Conservation (phyloP, 37 sponge, comb jelly and placozoan genomes). For the Halichondria panicea region DNA sequence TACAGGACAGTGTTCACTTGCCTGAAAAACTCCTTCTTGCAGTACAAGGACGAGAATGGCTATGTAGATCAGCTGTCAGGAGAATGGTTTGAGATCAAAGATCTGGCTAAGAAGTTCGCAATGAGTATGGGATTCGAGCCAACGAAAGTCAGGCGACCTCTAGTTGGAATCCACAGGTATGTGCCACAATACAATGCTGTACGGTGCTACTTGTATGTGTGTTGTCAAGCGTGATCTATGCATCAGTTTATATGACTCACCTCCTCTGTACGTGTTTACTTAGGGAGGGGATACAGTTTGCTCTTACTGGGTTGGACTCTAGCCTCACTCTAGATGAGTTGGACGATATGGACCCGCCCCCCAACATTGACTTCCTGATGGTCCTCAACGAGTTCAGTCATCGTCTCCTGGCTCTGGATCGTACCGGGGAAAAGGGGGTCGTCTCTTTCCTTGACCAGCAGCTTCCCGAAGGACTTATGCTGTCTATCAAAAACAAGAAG, state of each 20-base stretch:
- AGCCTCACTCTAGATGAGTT: not conserved
- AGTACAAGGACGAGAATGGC: conserved; percentile 36
- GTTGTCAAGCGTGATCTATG: not conserved
- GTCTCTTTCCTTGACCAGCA: conserved; percentile 28
- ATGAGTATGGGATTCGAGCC: conserved; percentile 77
- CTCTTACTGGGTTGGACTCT: conserved; percentile 13
- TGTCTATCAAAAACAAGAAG: conserved; percentile 1
- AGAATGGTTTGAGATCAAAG: conserved; percentile 65
- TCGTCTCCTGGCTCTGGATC: conserved; percentile 86
- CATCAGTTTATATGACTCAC: not conserved
- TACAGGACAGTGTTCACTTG: conserved; percentile 43
- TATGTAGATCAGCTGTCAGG: conserved; percentile 21
- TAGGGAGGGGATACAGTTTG: conserved; percentile 77
- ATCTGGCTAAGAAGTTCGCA: conserved; percentile 47
- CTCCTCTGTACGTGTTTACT: not conserved
- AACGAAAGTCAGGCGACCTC: conserved; percentile 59
- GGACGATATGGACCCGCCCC: conserved; percentile 18
- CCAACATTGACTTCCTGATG: conserved; percentile 82
- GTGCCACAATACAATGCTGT: not conserved
- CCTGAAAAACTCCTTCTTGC: conserved; percentile 32
- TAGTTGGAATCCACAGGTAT: conserved; percentile 82
- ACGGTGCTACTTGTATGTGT: not conserved
- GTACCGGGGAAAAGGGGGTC: conserved; percentile 77
- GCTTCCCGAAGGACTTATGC: conserved; percentile 2
- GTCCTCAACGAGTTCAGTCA: conserved; percentile 81